phyloP scores from a whole-genome alignment of 2,113 vertebrate genomes.

The Poeciliopsis retropinna region DNA sequence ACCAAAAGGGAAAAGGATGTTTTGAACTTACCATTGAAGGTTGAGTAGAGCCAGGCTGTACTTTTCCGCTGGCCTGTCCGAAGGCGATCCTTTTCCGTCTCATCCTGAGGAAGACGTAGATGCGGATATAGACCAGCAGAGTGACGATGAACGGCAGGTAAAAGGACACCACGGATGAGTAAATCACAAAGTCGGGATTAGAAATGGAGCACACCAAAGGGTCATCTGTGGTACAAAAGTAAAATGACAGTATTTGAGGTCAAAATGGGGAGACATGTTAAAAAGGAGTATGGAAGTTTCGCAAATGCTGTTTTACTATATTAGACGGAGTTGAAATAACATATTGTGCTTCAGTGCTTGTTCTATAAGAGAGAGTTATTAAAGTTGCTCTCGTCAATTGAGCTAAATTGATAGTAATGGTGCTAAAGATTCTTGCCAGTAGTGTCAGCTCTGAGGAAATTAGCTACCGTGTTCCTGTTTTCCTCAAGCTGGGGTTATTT shows the following conservation, averaged over 20 bases:
- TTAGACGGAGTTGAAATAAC: not conserved
- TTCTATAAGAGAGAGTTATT: not conserved
- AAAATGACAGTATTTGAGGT: not conserved
- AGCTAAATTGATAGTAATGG: not conserved
- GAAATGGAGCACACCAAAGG: constrained; percentile 93
- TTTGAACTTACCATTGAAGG: constrained; percentile 67
- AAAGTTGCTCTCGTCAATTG: not conserved
- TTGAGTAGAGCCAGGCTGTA: constrained; percentile 66
- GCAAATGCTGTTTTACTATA: too few species aligned
- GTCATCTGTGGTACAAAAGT: constrained; percentile 76
- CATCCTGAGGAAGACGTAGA: constrained; percentile 90
- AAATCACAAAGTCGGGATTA: constrained; percentile 93
- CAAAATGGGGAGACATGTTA: too few species aligned
- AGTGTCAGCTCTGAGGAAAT: not conserved
- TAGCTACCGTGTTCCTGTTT: not conserved
- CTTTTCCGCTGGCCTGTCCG: constrained; percentile 84
- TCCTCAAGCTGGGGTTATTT: not conserved
- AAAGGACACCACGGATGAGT: constrained; percentile 96
- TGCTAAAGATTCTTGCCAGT: not conserved
- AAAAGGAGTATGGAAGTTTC: not conserved
- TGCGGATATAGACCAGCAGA: constrained; percentile 91
- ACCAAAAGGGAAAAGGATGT: not conserved
- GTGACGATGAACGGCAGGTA: constrained; percentile 93
- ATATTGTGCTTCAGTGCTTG: not conserved
- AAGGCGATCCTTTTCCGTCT: constrained; percentile 87